phyloP scores from a whole-genome alignment of 2,797 vertebrate genomes.

The Zenarchopterus dispar region DNA sequence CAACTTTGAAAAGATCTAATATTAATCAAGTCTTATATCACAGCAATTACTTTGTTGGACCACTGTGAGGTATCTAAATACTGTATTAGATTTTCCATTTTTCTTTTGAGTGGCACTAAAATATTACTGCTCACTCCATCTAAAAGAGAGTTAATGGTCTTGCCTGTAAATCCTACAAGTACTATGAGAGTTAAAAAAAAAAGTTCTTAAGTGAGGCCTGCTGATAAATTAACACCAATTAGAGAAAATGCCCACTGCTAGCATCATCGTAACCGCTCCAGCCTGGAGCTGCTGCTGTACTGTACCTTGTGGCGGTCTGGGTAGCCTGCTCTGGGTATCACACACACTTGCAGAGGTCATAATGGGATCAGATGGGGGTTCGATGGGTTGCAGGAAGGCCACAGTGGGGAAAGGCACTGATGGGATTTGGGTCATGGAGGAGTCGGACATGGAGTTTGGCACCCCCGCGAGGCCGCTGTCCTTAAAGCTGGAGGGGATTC shows the following conservation, averaged over 20 bases:
- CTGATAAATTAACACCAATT: not conserved
- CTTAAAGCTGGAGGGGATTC: constrained; percentile 69
- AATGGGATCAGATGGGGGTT: constrained; percentile 81
- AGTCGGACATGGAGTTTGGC: constrained; percentile 79
- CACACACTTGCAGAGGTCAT: constrained; percentile 78
- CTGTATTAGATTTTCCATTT: no score
- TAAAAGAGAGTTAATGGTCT: no score
- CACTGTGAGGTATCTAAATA: no score
- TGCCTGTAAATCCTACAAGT: no score
- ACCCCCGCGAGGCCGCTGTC: constrained; percentile 71
- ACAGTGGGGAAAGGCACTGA: constrained; percentile 88
- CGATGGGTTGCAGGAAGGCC: constrained; percentile 81
- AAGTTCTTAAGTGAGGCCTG: not conserved
- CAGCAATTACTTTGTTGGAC: no score
- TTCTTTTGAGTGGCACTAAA: no score
- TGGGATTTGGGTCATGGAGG: constrained; percentile 71
- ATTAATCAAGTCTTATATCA: no score
- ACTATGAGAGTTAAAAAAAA: no score
- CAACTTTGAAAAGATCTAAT: no score
- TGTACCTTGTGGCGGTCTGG: constrained; percentile 86
- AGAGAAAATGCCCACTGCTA: no score
- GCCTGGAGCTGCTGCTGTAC: constrained; percentile 44
- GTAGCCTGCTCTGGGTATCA: constrained; percentile 83
- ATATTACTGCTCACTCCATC: no score
- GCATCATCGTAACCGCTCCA: not conserved